These are phyloP conservation scores for Tokudaia tokunoshimensis DNA, from an alignment of 2,797 vertebrate genomes.

Conservation along the genomic window DNA sequence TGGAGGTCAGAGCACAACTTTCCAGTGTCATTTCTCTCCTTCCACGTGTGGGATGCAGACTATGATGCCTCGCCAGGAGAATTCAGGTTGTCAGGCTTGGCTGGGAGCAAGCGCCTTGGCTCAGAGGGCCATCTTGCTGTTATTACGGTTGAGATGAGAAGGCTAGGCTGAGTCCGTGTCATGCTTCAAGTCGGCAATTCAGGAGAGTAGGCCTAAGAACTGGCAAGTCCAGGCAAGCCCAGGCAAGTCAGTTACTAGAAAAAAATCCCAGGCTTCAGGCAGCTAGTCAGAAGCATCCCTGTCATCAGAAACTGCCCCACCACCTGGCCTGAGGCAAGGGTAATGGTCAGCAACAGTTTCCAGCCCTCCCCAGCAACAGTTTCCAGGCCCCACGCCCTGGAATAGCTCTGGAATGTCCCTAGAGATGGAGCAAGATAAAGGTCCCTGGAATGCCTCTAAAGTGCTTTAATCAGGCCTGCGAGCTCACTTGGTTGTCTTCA, in stretches of 20 bases:
- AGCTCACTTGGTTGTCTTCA: neutral
- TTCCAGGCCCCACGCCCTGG: neutral
- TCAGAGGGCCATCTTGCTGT: neutral
- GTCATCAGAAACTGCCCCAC: neutral
- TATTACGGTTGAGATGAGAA: neutral
- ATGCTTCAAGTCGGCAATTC: neutral
- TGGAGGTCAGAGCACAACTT: neutral
- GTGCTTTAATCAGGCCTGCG: neutral
- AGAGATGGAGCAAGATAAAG: neutral
- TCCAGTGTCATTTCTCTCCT: neutral
- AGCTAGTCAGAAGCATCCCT: neutral
- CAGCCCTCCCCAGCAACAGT: neutral
- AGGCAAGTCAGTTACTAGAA: neutral
- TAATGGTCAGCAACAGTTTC: neutral
- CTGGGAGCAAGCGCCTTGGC: neutral
- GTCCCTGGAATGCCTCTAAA: neutral
- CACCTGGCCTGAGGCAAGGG: neutral
- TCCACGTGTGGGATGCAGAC: neutral
- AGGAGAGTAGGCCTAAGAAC: neutral
- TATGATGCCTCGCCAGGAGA: neutral
- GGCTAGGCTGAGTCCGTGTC: neutral
- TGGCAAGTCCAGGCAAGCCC: neutral
- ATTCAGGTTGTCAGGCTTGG: neutral
- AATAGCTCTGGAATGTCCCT: neutral
- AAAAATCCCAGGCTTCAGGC: neutral